Conservation (phyloP, 2,113 vertebrate species). For the Paralichthys olivaceus region DNA sequence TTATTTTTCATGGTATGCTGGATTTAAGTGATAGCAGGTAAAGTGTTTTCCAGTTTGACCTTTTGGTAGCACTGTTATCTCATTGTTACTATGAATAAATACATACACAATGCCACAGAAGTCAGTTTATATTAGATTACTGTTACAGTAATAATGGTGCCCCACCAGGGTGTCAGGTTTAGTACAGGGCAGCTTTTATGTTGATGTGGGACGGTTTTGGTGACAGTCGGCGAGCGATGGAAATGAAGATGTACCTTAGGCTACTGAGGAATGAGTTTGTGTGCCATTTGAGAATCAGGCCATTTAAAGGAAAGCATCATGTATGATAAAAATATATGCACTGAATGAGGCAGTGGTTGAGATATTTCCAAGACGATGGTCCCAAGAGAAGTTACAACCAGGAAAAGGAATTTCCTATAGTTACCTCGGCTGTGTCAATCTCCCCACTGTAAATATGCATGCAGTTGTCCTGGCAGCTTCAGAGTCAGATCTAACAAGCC, state of each 20-base stretch:
- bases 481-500: no score
- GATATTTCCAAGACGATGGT: not conserved
- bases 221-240: not conserved
- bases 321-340: not conserved
- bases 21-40: not conserved
- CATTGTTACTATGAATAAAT: slow-evolving; percentile 1
- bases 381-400: no score
- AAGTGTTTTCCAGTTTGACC: not conserved
- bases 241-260: not conserved
- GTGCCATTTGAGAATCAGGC: no score
- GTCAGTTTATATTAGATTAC: not conserved
- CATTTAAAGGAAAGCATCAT: not conserved
- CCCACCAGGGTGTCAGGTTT: not conserved
- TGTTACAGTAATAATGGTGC: not conserved
- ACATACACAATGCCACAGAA: not conserved
- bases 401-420: no score
- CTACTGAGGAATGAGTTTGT: not conserved
- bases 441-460: no score
- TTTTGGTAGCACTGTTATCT: not conserved
- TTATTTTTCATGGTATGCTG: not conserved
- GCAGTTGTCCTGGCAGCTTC: no score
- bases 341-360: not conserved
- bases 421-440: no score
- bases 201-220: not conserved
- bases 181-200: no score